These are phyloP conservation scores for Chrysolina haemoptera DNA, from an alignment of 2,888 invertebrate species.

Conservation along the genomic window DNA sequence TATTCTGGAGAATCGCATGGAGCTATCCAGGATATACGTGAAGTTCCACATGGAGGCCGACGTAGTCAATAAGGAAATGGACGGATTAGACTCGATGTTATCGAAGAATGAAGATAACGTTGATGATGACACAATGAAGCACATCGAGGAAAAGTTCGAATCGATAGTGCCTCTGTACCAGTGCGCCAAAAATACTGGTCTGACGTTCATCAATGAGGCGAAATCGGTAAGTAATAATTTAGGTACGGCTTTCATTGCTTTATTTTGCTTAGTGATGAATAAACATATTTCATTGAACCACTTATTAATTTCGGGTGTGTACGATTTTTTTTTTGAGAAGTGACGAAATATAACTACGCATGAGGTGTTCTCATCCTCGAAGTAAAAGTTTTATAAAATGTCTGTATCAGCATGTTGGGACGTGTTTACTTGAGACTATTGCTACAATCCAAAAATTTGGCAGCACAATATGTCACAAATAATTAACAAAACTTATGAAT, in stretches of 20 bases:
- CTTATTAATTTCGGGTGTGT: too few relatives aligned
- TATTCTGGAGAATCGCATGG: conserved; percentile 76
- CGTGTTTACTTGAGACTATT: too few relatives aligned
- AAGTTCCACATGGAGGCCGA: conserved; percentile 82
- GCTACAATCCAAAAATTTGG: too few relatives aligned
- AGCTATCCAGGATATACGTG: conserved; percentile 78
- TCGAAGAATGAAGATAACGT: conserved; percentile 70
- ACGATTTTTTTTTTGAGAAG: too few relatives aligned
- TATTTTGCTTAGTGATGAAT: neutral
- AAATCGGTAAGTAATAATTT: conserved; percentile 70
- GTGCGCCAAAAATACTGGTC: conserved; percentile 78
- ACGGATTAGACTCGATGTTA: conserved; percentile 76
- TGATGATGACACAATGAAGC: conserved; percentile 71
- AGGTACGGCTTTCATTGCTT: neutral
- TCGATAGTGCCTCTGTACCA: conserved; percentile 76
- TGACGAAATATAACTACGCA: too few relatives aligned
- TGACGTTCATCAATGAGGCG: conserved; percentile 77
- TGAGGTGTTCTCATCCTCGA: too few relatives aligned
- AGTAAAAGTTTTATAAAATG: too few relatives aligned
- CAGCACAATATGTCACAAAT: too few relatives aligned
- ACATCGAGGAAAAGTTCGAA: conserved; percentile 78
- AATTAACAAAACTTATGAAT: too few relatives aligned
- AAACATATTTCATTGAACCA: too few relatives aligned
- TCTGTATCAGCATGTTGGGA: too few relatives aligned
- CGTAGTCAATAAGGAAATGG: conserved; percentile 77